Conservation (phyloP, 1,140 invertebrate genomes). For the Tyrophagus putrescentiae region DNA sequence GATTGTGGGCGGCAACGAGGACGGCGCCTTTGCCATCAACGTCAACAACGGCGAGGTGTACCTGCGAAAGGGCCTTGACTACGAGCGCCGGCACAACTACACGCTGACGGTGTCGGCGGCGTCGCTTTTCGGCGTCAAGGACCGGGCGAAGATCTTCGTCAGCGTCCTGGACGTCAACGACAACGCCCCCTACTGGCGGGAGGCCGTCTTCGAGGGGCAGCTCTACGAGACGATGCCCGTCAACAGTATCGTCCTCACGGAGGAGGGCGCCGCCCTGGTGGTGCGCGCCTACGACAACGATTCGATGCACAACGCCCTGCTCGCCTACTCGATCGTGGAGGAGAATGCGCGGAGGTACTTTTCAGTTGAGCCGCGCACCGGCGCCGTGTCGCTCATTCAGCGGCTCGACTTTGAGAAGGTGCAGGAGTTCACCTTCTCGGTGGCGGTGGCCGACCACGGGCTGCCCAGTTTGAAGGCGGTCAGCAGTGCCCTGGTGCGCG, state of each 20-base stretch:
- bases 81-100: constrained; percentile 56
- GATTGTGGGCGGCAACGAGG: constrained; percentile 57
- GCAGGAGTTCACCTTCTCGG: constrained; percentile 54
- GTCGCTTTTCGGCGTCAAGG: constrained; percentile 53
- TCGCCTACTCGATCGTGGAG: constrained; percentile 71
- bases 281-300: constrained; percentile 61
- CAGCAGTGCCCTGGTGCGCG: constrained; percentile 35
- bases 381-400: constrained; percentile 29
- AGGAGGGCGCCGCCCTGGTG: constrained; percentile 48
- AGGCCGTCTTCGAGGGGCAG: constrained; percentile 48
- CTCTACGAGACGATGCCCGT: constrained; percentile 54
- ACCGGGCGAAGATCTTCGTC: constrained; percentile 32
- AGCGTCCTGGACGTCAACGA: constrained; percentile 49
- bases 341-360: constrained; percentile 53
- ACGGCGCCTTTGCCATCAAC: constrained; percentile 60
- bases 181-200: constrained; percentile 60
- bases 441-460: constrained; percentile 70
- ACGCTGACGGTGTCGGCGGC: constrained; percentile 66
- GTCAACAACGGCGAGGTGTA: constrained; percentile 58
- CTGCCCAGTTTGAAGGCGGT: constrained; percentile 52
- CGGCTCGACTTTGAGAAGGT: constrained; percentile 62
- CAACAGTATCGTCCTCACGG: constrained; percentile 52
- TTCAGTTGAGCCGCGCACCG: constrained; percentile 69
- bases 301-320: constrained; percentile 59
- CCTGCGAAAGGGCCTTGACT: constrained; percentile 57